Base-by-base conservation (phyloP, 1,140 invertebrate genomes). In the Drosophila nikananu region DNA sequence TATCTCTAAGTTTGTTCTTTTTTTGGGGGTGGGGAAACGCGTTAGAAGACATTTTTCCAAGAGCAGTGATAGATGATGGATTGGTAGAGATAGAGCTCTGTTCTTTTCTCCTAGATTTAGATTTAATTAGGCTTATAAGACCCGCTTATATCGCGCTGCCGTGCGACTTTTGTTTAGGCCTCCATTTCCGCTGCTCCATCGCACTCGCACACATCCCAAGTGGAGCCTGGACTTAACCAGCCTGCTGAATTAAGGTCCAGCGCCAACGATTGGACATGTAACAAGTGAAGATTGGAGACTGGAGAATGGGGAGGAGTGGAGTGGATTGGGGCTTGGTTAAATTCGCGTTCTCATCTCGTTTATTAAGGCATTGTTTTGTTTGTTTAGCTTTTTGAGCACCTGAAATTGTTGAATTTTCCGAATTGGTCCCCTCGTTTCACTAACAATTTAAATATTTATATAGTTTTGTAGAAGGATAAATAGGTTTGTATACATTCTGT, bases 111-210 rank as follows among this genome's bases (percentile, higher is more conserved):
- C 49, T 48, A 70, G 68, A 63, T 61, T 65, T 79, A 64, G 54
- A 54, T 67, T 48, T 78, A 89, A 77, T 76, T 87, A 83, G 81
- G 81, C 86, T 90, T 90, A 90, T 90, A 90, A 90, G 86, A 90
- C 86, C 86, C 86, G 86, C 86, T 90, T 90, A 90, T 90, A 90
- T 90, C 81, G 86, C 81, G 86, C 84, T 89, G 78, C 80, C 70
- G 83, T 90, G 81, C 70, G 81, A 83, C 84, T 80, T 81, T 79
- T 70, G 52, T 80, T 81, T 79, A 61, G 58, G 65, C 48, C 75
- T 68, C 75, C 74, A 59, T 17, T 55, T 63, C 73, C 74, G 52
- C 21, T 21, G 37, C 68, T 51, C 75, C 39, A 57, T 42, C 59
- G 60, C 72, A n/a, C 60, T 25, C 58, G 42, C 77, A 30, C 57